Evolutionary conservation across 1,140 invertebrate species (phyloP).

Genomic region (Zaprionus davidi): DNA sequence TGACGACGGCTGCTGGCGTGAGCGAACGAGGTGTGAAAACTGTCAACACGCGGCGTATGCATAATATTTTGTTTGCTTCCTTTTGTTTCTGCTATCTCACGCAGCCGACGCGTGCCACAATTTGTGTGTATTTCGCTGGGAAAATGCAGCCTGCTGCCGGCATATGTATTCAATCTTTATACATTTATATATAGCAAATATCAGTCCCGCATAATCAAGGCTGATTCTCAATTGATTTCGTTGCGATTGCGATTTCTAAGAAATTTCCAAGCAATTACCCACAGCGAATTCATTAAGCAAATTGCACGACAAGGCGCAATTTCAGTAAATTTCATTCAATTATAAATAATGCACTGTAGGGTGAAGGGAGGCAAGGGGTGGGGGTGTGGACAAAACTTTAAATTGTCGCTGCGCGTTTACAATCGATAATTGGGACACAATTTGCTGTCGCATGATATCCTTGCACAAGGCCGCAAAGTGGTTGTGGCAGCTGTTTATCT

Average conservation of each 20-base stretch:
- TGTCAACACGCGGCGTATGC: constrained; percentile 46
- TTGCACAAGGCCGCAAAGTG: not conserved
- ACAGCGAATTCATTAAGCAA: constrained; percentile 1
- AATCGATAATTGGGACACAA: not conserved
- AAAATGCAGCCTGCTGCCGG: constrained; percentile 1
- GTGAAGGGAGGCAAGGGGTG: not conserved
- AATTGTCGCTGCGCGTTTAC: not conserved
- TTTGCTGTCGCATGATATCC: not conserved
- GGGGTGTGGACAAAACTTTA: not conserved
- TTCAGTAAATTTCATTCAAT: not conserved
- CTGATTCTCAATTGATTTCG: constrained; percentile 7
- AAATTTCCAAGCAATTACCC: constrained; percentile 1
- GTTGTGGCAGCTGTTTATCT: not conserved
- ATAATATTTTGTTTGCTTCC: constrained; percentile 25
- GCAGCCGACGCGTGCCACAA: constrained; percentile 32
- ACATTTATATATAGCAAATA: not conserved
- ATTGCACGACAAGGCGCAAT: not conserved
- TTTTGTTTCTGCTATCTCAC: constrained; percentile 4
- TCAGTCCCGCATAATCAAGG: not conserved
- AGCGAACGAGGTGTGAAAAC: constrained; percentile 27
- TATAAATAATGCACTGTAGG: not conserved
- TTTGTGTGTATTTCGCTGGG: not conserved
- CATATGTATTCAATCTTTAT: not conserved
- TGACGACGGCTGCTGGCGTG: not conserved
- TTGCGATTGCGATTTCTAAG: not conserved